Percentiles rank a stretch among this genome's conserved stretches.
Conservation (phyloP, 1,140 invertebrate species). For the Drosophila bifasciata region DNA sequence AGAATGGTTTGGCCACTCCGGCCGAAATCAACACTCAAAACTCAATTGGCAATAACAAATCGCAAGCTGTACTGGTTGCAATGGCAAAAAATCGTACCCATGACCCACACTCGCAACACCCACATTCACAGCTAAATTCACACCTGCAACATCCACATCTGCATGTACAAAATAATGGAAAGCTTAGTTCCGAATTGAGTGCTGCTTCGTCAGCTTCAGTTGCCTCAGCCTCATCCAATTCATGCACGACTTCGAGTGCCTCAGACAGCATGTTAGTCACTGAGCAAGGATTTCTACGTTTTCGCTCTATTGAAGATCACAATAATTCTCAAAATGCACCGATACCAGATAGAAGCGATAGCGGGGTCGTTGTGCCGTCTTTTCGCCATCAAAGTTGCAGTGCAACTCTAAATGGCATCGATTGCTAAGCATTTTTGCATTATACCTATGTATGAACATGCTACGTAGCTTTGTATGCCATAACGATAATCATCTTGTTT, state of each 20-base stretch:
- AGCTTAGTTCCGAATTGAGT: constrained; percentile 20
- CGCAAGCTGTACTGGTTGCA: not conserved
- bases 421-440: constrained; percentile 27
- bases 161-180: constrained; percentile 47
- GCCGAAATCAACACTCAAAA: constrained; percentile 29
- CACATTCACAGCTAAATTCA: constrained; percentile 22
- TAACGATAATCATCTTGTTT: constrained; percentile 11
- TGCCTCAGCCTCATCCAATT: constrained; percentile 37
- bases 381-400: constrained; percentile 46
- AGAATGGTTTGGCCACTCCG: constrained; percentile 18
- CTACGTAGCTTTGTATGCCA: constrained; percentile 16
- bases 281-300: constrained; percentile 93
- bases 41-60: constrained; percentile 18
- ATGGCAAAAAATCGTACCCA: constrained; percentile 18
- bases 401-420: constrained; percentile 43
- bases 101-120: constrained; percentile 18
- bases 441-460: not conserved
- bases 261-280: constrained; percentile 91
- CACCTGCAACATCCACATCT: constrained; percentile 16
- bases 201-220: constrained; percentile 23
- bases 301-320: constrained; percentile 88
- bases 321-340: constrained; percentile 34
- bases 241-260: constrained; percentile 48
- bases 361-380: constrained; percentile 13
- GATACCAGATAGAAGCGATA: constrained; percentile 16